phyloP scores from a whole-genome alignment of 2,113 vertebrate species.

The Chaenogobius annularis region DNA sequence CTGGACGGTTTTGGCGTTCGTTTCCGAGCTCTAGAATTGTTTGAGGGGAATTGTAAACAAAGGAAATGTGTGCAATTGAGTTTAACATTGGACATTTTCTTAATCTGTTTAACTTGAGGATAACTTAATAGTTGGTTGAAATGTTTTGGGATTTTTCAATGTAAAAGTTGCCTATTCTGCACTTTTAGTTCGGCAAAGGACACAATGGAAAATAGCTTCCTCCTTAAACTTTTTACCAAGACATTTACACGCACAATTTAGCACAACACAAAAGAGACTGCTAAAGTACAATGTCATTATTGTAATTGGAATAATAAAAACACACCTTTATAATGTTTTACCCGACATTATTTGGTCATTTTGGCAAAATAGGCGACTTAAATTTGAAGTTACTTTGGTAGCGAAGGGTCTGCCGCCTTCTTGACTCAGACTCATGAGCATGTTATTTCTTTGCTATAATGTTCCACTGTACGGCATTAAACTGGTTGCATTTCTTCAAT shows the following conservation, averaged over 20 bases:
- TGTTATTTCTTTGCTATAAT: not conserved
- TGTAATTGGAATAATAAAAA: too few species aligned
- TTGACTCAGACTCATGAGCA: not conserved
- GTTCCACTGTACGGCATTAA: not conserved
- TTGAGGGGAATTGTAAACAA: not conserved
- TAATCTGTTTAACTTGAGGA: not conserved
- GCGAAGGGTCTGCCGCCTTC: too few species aligned
- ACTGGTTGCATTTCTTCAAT: too few species aligned
- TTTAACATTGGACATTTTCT: not conserved
- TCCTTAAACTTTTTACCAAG: not conserved
- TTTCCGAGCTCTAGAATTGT: too few species aligned
- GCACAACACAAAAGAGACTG: too few species aligned
- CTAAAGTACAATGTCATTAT: not conserved
- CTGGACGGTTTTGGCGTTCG: too few species aligned
- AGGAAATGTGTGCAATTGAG: constrained; percentile 6
- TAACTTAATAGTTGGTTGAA: not conserved
- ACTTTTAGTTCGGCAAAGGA: not conserved
- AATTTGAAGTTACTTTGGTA: not conserved
- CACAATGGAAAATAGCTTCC: too few species aligned
- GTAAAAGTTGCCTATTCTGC: not conserved
- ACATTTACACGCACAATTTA: not conserved
- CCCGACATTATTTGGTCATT: not conserved
- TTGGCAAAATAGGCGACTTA: not conserved
- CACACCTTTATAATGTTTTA: too few species aligned
- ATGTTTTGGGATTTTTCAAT: not conserved